A percentile compares a stretch with the other conserved stretches of the same genome.
These are phyloP conservation scores for Musca domestica DNA, from an alignment of 1,140 invertebrate genomes.

Conservation along the genomic window DNA sequence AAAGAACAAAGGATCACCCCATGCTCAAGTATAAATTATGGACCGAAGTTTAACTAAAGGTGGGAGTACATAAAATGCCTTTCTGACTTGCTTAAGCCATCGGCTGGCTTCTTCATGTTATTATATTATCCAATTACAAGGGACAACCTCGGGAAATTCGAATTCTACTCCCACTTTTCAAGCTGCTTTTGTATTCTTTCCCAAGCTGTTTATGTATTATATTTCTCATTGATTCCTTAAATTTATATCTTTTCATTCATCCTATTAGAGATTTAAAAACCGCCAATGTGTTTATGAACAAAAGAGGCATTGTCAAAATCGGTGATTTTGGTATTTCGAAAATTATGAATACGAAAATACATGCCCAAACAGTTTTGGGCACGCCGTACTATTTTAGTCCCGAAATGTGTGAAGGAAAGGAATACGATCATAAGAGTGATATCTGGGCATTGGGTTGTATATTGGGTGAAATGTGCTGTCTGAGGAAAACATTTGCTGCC, in stretches of 20 bases:
- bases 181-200: too few species aligned
- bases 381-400: slow-evolving; percentile 82
- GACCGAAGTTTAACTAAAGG: too few species aligned
- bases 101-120: too few species aligned
- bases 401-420: slow-evolving; percentile 78
- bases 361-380: slow-evolving; percentile 74
- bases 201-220: too few species aligned
- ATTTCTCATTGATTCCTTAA: too few species aligned
- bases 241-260: background rate
- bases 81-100: too few species aligned
- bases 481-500: slow-evolving; percentile 77
- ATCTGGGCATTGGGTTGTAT: slow-evolving; percentile 82
- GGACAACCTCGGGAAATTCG: too few species aligned
- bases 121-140: too few species aligned
- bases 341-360: slow-evolving; percentile 67
- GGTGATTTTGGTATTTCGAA: slow-evolving; percentile 83
- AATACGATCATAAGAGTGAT: slow-evolving; percentile 77
- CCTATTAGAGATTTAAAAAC: slow-evolving; percentile 71
- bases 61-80: too few species aligned
- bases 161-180: too few species aligned
- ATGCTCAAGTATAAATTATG: too few species aligned
- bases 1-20: too few species aligned
- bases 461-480: slow-evolving; percentile 76
- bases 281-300: slow-evolving; percentile 74
- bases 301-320: slow-evolving; percentile 66